phyloP scores from a whole-genome alignment of 2,888 invertebrate species.

The Eristalinus sepulchralis region DNA sequence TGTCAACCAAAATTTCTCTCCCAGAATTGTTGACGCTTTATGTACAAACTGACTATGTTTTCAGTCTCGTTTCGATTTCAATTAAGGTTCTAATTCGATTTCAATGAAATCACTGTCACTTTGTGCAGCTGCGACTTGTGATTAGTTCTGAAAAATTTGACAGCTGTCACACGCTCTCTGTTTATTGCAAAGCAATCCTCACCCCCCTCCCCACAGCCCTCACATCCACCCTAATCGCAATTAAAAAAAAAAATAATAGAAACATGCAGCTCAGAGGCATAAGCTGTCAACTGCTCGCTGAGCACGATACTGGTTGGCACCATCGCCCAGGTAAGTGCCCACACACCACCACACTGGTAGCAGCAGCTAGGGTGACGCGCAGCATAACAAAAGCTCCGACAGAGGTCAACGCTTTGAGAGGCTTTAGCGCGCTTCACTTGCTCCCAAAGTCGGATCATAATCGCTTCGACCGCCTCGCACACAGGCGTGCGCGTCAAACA shows the following conservation, averaged over 20 bases:
- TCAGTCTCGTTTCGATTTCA: no score
- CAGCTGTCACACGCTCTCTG: neutral
- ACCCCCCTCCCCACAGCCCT: neutral
- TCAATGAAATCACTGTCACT: no score
- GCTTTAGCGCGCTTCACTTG: conserved; percentile 52
- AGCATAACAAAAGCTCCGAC: conserved; percentile 20
- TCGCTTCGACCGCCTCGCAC: conserved; percentile 3
- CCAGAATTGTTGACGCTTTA: no score
- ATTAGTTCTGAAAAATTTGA: neutral
- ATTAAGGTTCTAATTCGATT: no score
- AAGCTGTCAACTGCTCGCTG: conserved; percentile 8
- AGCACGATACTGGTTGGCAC: neutral
- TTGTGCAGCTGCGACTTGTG: neutral
- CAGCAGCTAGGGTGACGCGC: neutral
- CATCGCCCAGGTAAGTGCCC: neutral
- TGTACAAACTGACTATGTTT: no score
- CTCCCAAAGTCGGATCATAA: conserved; percentile 34
- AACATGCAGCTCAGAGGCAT: conserved; percentile 12
- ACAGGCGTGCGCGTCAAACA: neutral
- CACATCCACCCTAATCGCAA: conserved; percentile 48
- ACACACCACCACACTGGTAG: neutral
- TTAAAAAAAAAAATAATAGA: conserved; percentile 7
- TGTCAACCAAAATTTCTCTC: no score
- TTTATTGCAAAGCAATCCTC: neutral
- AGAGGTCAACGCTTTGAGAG: conserved; percentile 54